A percentile compares a stretch with the other conserved stretches of the same genome.
Conservation (phyloP, 2,113 vertebrate species). For the Recurvirostra avosetta region DNA sequence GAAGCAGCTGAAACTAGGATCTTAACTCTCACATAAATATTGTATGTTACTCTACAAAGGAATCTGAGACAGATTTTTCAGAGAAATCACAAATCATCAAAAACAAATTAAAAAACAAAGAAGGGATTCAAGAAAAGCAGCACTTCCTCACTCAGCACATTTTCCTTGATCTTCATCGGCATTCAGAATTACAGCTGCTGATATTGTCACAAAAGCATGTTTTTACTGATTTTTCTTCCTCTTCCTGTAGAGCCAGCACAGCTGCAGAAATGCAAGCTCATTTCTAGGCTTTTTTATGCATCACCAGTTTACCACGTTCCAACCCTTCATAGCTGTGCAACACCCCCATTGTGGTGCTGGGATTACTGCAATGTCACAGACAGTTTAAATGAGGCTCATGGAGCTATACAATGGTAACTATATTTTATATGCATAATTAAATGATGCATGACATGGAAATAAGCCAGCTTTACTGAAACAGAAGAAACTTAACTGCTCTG, state of each 20-base stretch:
- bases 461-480: neutral
- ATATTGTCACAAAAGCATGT: neutral
- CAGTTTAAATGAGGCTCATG: neutral
- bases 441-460: neutral
- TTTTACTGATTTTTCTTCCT: neutral
- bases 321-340: neutral
- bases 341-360: neutral
- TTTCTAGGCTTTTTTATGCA: neutral
- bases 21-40: neutral
- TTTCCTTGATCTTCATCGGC: neutral
- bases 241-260: neutral
- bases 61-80: neutral
- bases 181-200: neutral
- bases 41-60: neutral
- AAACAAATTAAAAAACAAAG: neutral
- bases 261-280: neutral
- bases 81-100: neutral
- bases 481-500: neutral
- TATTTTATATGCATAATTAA: neutral
- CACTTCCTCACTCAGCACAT: neutral
- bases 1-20: neutral
- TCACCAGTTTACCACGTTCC: neutral
- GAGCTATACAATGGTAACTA: neutral
- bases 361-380: neutral
- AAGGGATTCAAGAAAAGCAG: neutral